Percentiles rank a stretch among this genome's conserved stretches.
These are phyloP conservation scores for Calliopsis andreniformis DNA, from an alignment of 1,140 invertebrate species.

Conservation along the genomic window DNA sequence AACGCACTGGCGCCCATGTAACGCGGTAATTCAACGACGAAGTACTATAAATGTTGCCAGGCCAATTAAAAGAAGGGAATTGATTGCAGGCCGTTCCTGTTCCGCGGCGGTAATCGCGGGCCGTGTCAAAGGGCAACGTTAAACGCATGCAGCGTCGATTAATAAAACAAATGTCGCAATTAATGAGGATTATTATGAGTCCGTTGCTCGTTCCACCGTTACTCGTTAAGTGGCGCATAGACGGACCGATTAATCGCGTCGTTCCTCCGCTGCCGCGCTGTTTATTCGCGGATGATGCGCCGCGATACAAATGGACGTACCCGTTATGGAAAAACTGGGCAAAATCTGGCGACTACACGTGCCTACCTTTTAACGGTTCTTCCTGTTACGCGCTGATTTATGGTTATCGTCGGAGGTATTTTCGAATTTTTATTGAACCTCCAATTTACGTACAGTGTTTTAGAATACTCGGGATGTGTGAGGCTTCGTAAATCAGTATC, in stretches of 20 bases:
- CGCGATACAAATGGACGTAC: too few species aligned
- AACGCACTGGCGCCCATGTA: constrained; percentile 12
- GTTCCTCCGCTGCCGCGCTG: constrained; percentile 7
- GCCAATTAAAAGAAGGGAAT: constrained; percentile 59
- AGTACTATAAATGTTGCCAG: constrained; percentile 33
- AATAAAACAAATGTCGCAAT: constrained; percentile 64
- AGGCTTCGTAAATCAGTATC: too few species aligned
- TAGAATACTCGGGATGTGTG: too few species aligned
- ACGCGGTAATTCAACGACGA: constrained; percentile 30
- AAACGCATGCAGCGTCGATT: constrained; percentile 28
- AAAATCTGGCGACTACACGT: neutral
- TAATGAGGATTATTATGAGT: constrained; percentile 51
- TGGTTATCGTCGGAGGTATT: too few species aligned
- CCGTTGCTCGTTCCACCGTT: constrained; percentile 43
- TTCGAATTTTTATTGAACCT: too few species aligned
- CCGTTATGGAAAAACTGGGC: neutral
- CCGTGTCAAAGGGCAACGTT: constrained; percentile 27
- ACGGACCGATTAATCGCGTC: constrained; percentile 55
- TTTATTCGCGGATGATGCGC: constrained; percentile 43
- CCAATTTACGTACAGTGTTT: too few species aligned
- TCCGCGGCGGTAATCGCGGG: constrained; percentile 37
- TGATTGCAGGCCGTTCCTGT: constrained; percentile 32
- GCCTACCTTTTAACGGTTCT: too few species aligned
- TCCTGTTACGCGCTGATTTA: too few species aligned
- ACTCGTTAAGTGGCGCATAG: constrained; percentile 52